phyloP scores from a whole-genome alignment of 2,888 invertebrate genomes.

The Tanytarsus gracilentus region DNA sequence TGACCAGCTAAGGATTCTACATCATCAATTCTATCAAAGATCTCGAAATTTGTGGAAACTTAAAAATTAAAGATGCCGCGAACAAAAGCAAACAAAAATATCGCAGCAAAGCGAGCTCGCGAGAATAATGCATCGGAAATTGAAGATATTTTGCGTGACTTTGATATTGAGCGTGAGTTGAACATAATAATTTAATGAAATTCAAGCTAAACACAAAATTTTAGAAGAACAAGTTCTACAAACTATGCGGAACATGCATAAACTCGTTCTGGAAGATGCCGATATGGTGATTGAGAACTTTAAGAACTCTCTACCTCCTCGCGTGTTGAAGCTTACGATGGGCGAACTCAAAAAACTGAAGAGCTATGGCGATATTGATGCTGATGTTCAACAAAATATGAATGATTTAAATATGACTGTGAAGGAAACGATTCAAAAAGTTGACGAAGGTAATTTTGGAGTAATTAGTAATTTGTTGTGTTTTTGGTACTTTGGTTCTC shows the following conservation, averaged over 20 bases:
- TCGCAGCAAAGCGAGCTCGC: not conserved
- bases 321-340: not conserved
- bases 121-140: constrained; percentile 3
- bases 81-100: constrained; percentile 4
- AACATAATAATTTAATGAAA: not conserved
- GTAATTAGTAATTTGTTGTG: not conserved
- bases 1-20: too few relatives aligned
- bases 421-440: not conserved
- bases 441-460: constrained; percentile 20
- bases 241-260: not conserved
- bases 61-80: constrained; percentile 13
- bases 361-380: not conserved
- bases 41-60: not conserved
- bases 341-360: constrained; percentile 1
- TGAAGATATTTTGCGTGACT: constrained; percentile 18
- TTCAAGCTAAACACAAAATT: not conserved
- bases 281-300: not conserved
- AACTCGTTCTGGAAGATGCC: not conserved
- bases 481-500: constrained; percentile 3
- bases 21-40: too few relatives aligned
- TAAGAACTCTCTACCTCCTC: not conserved
- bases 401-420: constrained; percentile 5
- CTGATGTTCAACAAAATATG: not conserved
- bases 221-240: not conserved
- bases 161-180: constrained; percentile 19